Conservation (phyloP, 2,113 vertebrate species). For the Chloroceryle aenea region DNA sequence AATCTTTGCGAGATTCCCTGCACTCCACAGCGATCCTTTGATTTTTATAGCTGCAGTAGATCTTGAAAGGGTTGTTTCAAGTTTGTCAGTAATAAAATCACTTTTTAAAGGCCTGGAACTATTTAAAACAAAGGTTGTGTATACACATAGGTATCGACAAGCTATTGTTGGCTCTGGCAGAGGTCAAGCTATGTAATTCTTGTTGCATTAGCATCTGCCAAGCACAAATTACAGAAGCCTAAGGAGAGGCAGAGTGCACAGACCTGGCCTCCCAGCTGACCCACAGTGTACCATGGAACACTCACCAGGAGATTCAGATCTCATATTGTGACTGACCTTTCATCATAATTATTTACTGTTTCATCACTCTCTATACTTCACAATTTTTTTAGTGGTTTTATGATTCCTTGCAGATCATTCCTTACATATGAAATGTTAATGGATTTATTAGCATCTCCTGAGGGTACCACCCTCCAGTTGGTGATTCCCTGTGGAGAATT, state of each 20-base stretch:
- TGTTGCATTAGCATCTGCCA: background rate
- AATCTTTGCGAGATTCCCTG: background rate
- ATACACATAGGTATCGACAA: background rate
- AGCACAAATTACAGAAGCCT: background rate
- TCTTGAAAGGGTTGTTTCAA: background rate
- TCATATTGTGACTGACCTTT: background rate
- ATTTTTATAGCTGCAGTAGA: accelerated
- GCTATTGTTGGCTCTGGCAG: background rate
- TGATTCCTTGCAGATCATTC: background rate
- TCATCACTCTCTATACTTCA: background rate
- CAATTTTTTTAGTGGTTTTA: background rate
- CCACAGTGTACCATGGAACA: background rate
- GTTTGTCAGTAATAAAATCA: background rate
- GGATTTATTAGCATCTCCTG: background rate
- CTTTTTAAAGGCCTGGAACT: background rate
- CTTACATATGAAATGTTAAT: constrained; percentile 8
- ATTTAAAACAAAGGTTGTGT: background rate
- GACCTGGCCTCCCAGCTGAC: background rate
- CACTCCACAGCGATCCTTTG: background rate
- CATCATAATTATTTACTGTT: background rate
- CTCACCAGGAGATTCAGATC: background rate
- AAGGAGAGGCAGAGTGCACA: background rate
- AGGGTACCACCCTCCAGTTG: background rate
- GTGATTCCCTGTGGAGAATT: background rate
- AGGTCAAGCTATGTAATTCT: background rate